Base-by-base conservation (phyloP, 2,113 vertebrate genomes). In the Loxodonta africana region DNA sequence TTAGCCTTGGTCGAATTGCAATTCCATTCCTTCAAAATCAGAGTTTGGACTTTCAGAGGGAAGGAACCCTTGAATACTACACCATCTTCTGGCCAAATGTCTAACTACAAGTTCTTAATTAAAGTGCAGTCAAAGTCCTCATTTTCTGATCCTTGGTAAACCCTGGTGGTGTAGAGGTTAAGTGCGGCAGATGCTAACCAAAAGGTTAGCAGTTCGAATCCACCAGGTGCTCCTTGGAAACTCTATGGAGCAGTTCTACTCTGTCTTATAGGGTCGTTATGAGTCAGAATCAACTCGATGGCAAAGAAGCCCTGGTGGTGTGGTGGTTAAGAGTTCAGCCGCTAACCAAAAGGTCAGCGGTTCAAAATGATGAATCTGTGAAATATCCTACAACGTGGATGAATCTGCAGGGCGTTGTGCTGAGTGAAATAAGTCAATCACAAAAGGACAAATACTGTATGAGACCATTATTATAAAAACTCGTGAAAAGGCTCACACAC, bases 81-180 rank as follows among this genome's bases (percentile, higher is more conserved):
- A 98, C 99, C 99, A 99, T 99, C 99, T 99, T 98, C 98, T 98
- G 99, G 98, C 90, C 95, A 96, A 98, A 98, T 4, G 83, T 65
- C 96, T 91, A 98, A 98, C 93, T 98, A 94, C 98, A 97, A 26
- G 86, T 88, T 86, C 95, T 88, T 96, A 67, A 0, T 80, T 96
- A 87, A 84, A 69, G 23, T 0, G 0, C 7, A 1, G 26, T 37
- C 48, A 37, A 86, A 53, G 9, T 88, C 57, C 81, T 69, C 10
- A 6, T 41, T 97, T 83, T 77, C 76, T 90, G 62, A 96, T 37
- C 37, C 37, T 37, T 37, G 37, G 37, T 37, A 37, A 57, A 17
- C 53, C 53, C 18, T 62, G 60, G 60, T 62, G 21, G 60, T 23
- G 53, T 14, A 57, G 30, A 33, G 65, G 65, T 30, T 69, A 69